Conservation (phyloP, 2,888 invertebrate species). For the Miltochrista miniata region DNA sequence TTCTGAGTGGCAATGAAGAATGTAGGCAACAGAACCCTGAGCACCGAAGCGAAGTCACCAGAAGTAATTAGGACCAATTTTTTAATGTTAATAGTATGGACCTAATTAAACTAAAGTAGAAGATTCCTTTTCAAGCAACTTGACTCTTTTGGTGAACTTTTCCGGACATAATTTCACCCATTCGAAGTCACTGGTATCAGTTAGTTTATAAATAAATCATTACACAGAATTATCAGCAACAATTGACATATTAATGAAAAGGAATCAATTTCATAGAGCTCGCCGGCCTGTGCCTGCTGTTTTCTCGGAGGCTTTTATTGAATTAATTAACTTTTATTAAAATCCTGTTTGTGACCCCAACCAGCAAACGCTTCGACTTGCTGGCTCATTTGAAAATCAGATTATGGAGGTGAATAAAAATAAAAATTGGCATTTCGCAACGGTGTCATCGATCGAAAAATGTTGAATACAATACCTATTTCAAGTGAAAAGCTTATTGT, state of each 20-base stretch:
- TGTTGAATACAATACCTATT: conserved; percentile 4
- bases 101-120: too few relatives aligned
- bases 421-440: conserved; percentile 44
- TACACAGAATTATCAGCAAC: conserved; percentile 23
- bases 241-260: conserved; percentile 48
- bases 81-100: too few relatives aligned
- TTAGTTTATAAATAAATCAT: not conserved
- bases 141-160: too few relatives aligned
- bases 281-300: conserved; percentile 40
- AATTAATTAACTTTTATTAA: conserved; percentile 80
- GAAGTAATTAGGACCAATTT: too few relatives aligned
- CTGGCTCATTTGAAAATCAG: conserved; percentile 60
- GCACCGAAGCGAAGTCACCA: too few relatives aligned
- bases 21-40: too few relatives aligned
- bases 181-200: too few relatives aligned
- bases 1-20: too few relatives aligned
- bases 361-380: conserved; percentile 48
- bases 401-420: conserved; percentile 57
- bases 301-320: conserved; percentile 64
- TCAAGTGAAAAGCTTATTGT: conserved; percentile 10
- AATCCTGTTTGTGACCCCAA: conserved; percentile 68
- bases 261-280: conserved; percentile 46
- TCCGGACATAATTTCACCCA: too few relatives aligned
- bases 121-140: too few relatives aligned
- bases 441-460: conserved; percentile 24